Percentiles rank a stretch among this genome's conserved stretches.
These are phyloP conservation scores for Rhagonycha fulva DNA, from an alignment of 2,888 invertebrate genomes.

Conservation along the genomic window DNA sequence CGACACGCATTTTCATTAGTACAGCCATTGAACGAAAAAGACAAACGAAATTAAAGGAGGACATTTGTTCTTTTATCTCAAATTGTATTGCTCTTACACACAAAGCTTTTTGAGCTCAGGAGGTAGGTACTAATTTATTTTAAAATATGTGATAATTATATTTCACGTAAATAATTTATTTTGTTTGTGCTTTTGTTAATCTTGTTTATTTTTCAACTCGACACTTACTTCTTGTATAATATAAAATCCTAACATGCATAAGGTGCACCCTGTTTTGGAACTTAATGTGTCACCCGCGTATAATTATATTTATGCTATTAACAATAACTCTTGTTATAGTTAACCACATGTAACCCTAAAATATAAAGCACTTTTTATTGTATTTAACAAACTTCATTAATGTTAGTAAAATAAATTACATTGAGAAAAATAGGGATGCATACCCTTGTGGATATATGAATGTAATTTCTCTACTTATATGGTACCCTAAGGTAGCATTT, in stretches of 20 bases:
- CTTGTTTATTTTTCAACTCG: background rate
- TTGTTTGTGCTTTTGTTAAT: background rate
- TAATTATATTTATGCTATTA: background rate
- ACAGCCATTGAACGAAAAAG: slow-evolving; percentile 17
- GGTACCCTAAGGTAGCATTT: slow-evolving; percentile 27
- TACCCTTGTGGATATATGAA: slow-evolving; percentile 21
- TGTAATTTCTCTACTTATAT: slow-evolving; percentile 20
- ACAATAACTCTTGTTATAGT: background rate
- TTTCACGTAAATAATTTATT: background rate
- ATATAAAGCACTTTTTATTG: slow-evolving; percentile 4
- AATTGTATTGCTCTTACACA: slow-evolving; percentile 9
- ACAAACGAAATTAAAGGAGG: slow-evolving; percentile 19
- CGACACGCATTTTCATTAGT: slow-evolving; percentile 25
- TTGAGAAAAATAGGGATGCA: slow-evolving; percentile 11
- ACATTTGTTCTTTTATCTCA: slow-evolving; percentile 10
- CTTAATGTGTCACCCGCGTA: background rate
- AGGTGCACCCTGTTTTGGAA: background rate
- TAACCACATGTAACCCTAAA: background rate
- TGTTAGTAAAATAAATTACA: slow-evolving; percentile 26
- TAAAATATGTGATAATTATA: background rate
- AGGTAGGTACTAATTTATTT: slow-evolving; percentile 1
- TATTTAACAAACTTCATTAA: slow-evolving; percentile 24
- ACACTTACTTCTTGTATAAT: background rate
- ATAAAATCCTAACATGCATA: background rate
- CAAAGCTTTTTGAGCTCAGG: slow-evolving; percentile 11